Base-by-base conservation (phyloP, 2,797 vertebrate genomes). In the Anomalospiza imberbis region DNA sequence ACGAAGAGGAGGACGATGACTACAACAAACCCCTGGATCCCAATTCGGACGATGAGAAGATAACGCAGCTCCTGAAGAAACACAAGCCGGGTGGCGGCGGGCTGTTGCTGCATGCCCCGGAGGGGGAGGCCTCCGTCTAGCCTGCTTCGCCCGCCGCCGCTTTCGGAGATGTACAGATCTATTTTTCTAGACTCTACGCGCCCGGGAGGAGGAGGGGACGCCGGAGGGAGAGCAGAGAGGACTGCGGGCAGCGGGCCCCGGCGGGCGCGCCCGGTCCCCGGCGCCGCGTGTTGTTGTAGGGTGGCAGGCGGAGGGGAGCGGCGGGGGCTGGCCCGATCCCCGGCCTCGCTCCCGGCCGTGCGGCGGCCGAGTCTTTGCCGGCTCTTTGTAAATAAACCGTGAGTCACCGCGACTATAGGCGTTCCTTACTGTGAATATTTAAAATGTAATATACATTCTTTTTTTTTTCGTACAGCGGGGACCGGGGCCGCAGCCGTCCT, bases 21-120 rank as follows among this genome's bases (percentile, higher is more conserved):
- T 99, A 99, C 97, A 99, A 99, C 98, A 99, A 99, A 61, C 99
- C 99, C 1, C 97, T 99, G 97, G 99, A 99, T 95, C 99, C 99
- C 73, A 99, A 99, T 97, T 99, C 99, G 5, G 99, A 99, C 97
- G 99, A 99, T 95, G 99, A 99, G 97, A 99, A 99, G 96, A 99
- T 99, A 96, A 98, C 98, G 29, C 98, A 99, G 97, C 97, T 99
- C 95, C 98, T 99, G 82, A 99, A 99, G 95, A 99, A 99, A 98
- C 99, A 99, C 98, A 99, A 99, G 96, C 97, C 99, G 12, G 97
- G 97, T 78, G 84, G 80, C 94, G 92, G 98, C 6, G 98, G 98
- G 84, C 98, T 99, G 74, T 97, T 99, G 70, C 96, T 98, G 91
- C 99, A 99, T 97, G 97, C 98, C 67, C 97, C 98, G 10, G 99